Conservation (phyloP, 2,113 vertebrate species). For the Athene noctua region DNA sequence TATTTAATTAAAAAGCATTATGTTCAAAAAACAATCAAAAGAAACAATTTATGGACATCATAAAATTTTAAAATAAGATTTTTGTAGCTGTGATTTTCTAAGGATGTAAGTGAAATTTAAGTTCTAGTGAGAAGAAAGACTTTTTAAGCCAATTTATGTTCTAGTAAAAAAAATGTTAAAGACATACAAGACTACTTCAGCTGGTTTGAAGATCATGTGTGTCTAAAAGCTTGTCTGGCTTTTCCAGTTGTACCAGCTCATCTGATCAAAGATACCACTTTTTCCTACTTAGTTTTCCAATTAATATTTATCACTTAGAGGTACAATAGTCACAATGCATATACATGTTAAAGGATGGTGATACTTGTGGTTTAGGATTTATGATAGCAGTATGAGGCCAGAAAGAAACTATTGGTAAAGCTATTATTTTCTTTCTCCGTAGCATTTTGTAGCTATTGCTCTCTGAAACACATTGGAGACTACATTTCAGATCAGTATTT, state of each 20-base stretch:
- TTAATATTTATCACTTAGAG: conserved; percentile 1
- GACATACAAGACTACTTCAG: not conserved
- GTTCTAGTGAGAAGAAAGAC: not conserved
- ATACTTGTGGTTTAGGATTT: not conserved
- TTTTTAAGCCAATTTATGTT: not conserved
- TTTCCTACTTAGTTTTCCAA: conserved; percentile 15
- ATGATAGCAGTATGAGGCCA: not conserved
- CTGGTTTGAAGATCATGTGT: not conserved
- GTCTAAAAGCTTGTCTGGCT: not conserved
- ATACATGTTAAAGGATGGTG: not conserved
- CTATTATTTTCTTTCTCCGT: not conserved
- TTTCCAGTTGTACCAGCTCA: conserved; percentile 33
- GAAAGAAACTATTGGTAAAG: not conserved
- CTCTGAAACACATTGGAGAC: not conserved
- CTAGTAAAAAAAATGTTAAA: not conserved
- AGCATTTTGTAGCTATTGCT: not conserved
- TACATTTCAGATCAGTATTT: not conserved
- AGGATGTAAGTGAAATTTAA: not conserved
- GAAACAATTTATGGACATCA: not conserved
- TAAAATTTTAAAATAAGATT: not conserved
- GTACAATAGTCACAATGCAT: not conserved
- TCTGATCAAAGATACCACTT: conserved; percentile 6
- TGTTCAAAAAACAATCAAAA: not conserved
- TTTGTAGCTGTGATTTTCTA: not conserved
- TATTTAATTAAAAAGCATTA: not conserved